Evolutionary conservation across 2,113 vertebrate genomes (phyloP).

Genomic region (Heterotis niloticus): DNA sequence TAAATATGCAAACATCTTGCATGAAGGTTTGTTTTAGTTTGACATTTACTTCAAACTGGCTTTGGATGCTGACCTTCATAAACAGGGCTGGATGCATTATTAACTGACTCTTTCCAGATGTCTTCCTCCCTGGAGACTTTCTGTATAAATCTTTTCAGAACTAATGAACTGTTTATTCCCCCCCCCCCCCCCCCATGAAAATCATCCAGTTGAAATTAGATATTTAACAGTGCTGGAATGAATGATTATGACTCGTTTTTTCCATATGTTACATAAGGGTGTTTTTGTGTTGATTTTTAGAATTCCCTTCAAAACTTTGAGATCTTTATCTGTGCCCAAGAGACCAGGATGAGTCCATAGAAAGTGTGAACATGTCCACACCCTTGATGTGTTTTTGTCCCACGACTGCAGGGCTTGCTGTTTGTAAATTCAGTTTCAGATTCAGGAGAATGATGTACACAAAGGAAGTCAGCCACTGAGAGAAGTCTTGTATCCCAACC

Average conservation of each 20-base stretch:
- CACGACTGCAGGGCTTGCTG: no score
- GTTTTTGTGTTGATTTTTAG: neutral
- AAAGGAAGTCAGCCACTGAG: neutral
- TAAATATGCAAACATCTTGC: no score
- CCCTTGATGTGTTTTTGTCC: neutral
- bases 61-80: no score
- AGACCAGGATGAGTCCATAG: neutral
- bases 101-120: neutral
- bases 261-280: neutral
- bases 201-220: no score
- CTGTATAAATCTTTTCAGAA: neutral
- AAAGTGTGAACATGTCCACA: neutral
- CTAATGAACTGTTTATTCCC: neutral
- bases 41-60: no score
- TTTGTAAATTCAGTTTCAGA: neutral
- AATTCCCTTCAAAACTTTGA: neutral
- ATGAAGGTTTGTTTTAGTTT: no score
- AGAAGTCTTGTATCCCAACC: constrained; percentile 5
- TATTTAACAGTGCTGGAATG: neutral
- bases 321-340: neutral
- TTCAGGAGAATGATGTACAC: neutral
- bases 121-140: neutral
- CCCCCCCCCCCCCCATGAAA: neutral
- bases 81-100: no score
- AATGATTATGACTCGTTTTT: neutral